Evolutionary conservation across 2,113 vertebrate species (phyloP), one percentile per base, ranked within the genome.

Genomic region (Ploceus nigricollis): DNA sequence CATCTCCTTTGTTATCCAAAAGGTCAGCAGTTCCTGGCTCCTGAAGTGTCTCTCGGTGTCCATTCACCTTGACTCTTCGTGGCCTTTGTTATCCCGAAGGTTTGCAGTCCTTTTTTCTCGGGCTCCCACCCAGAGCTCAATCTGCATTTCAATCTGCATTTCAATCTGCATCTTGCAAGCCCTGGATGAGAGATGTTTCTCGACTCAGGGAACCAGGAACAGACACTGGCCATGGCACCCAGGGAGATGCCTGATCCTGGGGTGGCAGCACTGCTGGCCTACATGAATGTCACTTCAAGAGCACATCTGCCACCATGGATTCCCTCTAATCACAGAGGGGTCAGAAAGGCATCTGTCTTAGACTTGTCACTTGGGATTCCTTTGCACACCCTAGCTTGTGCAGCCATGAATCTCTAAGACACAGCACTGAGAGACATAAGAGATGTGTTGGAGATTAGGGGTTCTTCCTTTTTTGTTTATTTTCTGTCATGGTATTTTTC

Each of bases 151-250:
- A 31, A 12, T 31, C 78, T 57, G 23, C 53, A 48, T 28, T 7
- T 57, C 10, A 30, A 4, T 33, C 37, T 73, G 37, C n/a, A 58
- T 42, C 28, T 33, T 66, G 60, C 21, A 44, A 60, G 3, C 33
- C 11, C 73, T 61, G 33, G 45, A 28, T 15, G 14, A 68, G 83
- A 58, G 24, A 15, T 33, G 18, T 45, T 69, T 44, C 63, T 44
- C 0, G 0, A 22, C 54, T 39, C 63, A 24, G n/a, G n/a, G 45
- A 65, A 37, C 25, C 51, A 66, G 68, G 68, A 31, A 6, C 17
- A 44, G 22, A 24, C 15, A 2, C 22, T 0, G 1, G 23, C 47
- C 3, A 0, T 13, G 2, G 37, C 3, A 2, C 35, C 22, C 50
- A 37, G 20, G 22, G 39, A 58, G 16, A 21, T 13, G 10, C 6